Evolutionary conservation across 2,888 invertebrate species (phyloP), one percentile per base, ranked within the genome.

Genomic region (Drosophila hamatofila): DNA sequence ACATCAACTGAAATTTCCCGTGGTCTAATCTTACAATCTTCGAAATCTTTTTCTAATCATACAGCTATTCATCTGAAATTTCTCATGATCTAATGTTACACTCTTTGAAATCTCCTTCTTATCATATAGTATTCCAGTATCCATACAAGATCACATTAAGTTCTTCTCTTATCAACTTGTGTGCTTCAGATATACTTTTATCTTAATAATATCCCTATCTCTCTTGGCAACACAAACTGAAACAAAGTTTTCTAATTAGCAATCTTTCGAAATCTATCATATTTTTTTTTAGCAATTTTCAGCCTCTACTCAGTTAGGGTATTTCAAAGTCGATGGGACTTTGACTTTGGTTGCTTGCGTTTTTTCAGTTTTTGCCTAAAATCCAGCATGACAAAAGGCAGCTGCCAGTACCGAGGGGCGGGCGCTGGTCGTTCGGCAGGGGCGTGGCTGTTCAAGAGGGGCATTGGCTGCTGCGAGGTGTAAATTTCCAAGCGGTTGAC

Each of bases 401-500:
- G 66, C 56, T 71, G 75, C 44, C 52, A 39, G 16, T n/a, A 5
- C 11, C 16, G 44, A 7, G 27, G 37, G 37, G 21, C 2, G 42
- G 1, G 14, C 48, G 14, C 2, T 16, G 37, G 0, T 37, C 9
- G 52, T n/a, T 11, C n/a, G 37, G 3, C 0, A 11, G 39, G 18
- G 35, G 52, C 37, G 54, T 21, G 23, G 35, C 52, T 25, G 52
- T 12, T n/a, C 23, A 25, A 23, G 23, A 8, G 39, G 39, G n/a
- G 48, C n/a, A 21, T n/a, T 48, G 41, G 35, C 18, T 49, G 60
- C 42, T 21, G 55, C 39, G 58, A 74, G 75, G 70, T 77, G 79
- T 68, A 75, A 68, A 72, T 69, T 82, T 81, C 77, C 83, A 71
- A 68, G 74, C 80, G 80, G 75, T 76, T 79, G 76, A 88, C 83